Percentiles rank a stretch among this genome's conserved stretches.
Conservation (phyloP, 2,888 invertebrate species). For the Lasioglossum malachurum region DNA sequence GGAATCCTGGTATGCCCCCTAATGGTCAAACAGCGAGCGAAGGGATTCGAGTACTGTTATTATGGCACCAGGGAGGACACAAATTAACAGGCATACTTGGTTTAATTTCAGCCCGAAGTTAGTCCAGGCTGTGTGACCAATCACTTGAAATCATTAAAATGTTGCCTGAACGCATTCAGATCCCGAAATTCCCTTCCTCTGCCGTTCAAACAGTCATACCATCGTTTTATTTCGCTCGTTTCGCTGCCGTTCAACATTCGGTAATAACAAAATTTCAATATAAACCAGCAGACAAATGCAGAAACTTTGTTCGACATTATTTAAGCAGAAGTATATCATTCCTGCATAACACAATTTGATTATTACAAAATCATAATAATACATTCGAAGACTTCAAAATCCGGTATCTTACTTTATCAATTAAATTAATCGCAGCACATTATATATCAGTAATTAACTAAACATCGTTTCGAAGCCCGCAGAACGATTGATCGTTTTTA, state of each 20-base stretch:
- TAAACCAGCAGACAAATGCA: neutral
- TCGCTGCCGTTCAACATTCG: neutral
- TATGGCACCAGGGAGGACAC: constrained; percentile 69
- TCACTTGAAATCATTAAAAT: constrained; percentile 51
- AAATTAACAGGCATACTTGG: constrained; percentile 80
- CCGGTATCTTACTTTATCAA: neutral
- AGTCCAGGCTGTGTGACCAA: constrained; percentile 21
- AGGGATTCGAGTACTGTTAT: constrained; percentile 77
- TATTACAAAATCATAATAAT: neutral
- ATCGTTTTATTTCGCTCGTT: neutral
- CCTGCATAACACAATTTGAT: no score
- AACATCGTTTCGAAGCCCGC: neutral
- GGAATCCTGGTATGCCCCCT: constrained; percentile 63
- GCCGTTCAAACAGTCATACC: neutral
- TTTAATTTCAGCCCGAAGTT: constrained; percentile 71
- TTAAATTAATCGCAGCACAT: neutral
- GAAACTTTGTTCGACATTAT: neutral
- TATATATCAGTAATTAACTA: neutral
- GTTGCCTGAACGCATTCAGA: neutral
- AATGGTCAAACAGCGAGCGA: constrained; percentile 80
- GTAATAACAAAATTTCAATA: neutral
- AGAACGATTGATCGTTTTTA: neutral
- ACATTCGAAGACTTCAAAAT: neutral
- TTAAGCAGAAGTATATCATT: neutral
- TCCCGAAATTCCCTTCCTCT: neutral